Evolutionary conservation across 2,113 vertebrate species (phyloP).

Genomic region (Triplophysa siluroides): DNA sequence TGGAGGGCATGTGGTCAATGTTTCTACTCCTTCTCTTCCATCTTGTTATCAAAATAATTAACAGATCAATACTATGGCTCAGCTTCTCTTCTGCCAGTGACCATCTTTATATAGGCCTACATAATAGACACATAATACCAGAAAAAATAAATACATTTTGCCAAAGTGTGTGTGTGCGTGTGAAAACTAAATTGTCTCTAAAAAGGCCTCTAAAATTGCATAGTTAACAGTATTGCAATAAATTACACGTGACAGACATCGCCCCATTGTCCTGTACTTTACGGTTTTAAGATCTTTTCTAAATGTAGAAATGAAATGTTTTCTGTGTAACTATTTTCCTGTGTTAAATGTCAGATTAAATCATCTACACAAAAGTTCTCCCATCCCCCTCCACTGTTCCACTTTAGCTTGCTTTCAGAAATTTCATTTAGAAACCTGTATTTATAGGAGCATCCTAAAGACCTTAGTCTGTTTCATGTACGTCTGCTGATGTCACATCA

Average conservation of each 20-base stretch:
- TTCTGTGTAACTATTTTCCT: neutral
- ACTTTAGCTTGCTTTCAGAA: constrained; percentile 37
- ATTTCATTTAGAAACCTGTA: constrained; percentile 22
- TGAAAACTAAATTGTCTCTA: neutral
- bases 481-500: neutral
- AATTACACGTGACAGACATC: too few relatives aligned
- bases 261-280: too few relatives aligned
- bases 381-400: constrained; percentile 4
- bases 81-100: constrained; percentile 25
- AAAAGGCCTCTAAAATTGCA: neutral
- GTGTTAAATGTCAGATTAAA: neutral
- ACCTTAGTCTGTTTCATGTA: constrained; percentile 5
- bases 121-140: constrained; percentile 35
- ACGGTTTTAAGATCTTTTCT: neutral
- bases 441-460: constrained; percentile 31
- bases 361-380: neutral
- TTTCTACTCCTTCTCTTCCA: constrained; percentile 9
- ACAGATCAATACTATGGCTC: constrained; percentile 45
- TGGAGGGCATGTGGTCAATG: neutral
- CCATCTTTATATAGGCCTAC: constrained; percentile 21
- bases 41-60: constrained; percentile 19
- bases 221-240: too few relatives aligned
- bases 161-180: neutral
- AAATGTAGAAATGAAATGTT: neutral
- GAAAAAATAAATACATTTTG: neutral